These are phyloP conservation scores for Romanogobio albipinnatus DNA, from an alignment of 2,113 vertebrate species.

Conservation along the genomic window DNA sequence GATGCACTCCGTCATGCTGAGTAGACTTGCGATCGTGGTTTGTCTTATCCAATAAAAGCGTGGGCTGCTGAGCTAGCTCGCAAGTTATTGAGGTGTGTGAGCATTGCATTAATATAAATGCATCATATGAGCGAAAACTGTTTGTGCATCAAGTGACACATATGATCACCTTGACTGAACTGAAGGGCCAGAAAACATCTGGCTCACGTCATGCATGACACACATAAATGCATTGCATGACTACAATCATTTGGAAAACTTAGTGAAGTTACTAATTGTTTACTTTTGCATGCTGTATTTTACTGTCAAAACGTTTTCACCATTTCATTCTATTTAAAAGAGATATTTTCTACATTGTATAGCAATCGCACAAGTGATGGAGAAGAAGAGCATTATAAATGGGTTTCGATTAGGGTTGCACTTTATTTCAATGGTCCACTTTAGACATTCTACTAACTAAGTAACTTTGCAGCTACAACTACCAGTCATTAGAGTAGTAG, in stretches of 20 bases:
- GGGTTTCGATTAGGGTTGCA: background rate
- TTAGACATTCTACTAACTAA: no score
- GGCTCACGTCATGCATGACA: background rate
- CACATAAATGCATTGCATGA: background rate
- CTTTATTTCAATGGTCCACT: no score
- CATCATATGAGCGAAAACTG: background rate
- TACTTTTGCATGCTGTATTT: background rate
- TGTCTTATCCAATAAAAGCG: constrained; percentile 5
- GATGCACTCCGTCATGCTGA: constrained; percentile 17
- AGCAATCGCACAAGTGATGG: background rate
- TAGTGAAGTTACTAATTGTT: background rate
- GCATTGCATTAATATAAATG: constrained; percentile 17
- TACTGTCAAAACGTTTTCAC: background rate
- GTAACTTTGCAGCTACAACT: background rate
- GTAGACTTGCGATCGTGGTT: background rate
- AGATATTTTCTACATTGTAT: background rate
- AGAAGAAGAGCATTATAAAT: background rate
- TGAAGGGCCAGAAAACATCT: constrained; percentile 4
- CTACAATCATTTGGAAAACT: background rate
- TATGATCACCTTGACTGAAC: constrained; percentile 6
- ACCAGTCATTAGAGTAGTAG: no score
- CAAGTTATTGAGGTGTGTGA: constrained; percentile 27
- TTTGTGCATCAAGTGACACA: background rate
- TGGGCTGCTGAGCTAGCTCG: background rate
- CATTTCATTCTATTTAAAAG: background rate